Conservation (phyloP, 1,140 invertebrate species). For the Eriosoma lanigerum region DNA sequence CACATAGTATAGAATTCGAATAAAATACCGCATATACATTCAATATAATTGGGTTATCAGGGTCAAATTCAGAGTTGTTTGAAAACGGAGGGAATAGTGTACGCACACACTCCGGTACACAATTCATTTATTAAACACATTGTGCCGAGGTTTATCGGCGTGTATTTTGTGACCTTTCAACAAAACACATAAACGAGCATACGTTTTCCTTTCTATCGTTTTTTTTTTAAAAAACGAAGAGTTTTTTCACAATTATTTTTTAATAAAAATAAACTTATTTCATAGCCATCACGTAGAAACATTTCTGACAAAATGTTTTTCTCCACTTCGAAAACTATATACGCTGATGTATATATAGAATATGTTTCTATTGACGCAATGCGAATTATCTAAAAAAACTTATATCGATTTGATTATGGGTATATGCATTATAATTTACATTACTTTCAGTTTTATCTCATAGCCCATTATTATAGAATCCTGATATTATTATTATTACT, state of each 20-base stretch:
- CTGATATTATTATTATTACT: too few relatives aligned
- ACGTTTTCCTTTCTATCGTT: not conserved
- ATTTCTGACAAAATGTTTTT: not conserved
- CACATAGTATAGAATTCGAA: not conserved
- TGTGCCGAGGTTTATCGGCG: not conserved
- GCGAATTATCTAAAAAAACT: not conserved
- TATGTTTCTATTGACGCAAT: not conserved
- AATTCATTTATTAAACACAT: constrained; percentile 16
- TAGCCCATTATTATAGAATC: too few relatives aligned
- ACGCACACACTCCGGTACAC: not conserved
- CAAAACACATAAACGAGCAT: not conserved
- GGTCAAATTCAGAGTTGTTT: constrained; percentile 21
- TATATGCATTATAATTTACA: too few relatives aligned
- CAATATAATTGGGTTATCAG: constrained; percentile 31
- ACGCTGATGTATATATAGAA: not conserved
- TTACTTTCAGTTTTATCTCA: too few relatives aligned
- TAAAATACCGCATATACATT: not conserved
- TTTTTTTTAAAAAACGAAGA: not conserved
- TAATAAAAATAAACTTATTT: not conserved
- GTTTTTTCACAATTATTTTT: too few relatives aligned
- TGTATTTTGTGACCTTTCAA: constrained; percentile 24
- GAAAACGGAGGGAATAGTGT: not conserved
- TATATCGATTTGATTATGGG: too few relatives aligned
- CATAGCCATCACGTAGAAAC: not conserved
- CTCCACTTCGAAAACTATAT: not conserved